Evolutionary conservation across 2,888 invertebrate species (phyloP).

Genomic region (Keiferia lycopersicella): DNA sequence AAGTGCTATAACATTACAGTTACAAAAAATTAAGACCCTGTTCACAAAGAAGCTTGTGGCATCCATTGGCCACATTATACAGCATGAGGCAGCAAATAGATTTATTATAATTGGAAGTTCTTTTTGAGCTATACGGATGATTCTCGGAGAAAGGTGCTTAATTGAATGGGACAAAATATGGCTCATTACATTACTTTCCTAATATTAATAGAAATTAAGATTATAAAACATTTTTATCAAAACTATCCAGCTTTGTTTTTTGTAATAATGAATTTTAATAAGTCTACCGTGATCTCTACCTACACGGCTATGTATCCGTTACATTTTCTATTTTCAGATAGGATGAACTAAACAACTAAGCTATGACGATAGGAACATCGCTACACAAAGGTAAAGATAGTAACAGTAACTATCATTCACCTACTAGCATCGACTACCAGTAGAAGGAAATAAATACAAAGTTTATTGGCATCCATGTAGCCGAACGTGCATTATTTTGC

Average conservation of each 20-base stretch:
- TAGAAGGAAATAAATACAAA: too few relatives aligned
- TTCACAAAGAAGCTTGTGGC: background rate
- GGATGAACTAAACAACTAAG: too few relatives aligned
- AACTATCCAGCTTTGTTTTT: background rate
- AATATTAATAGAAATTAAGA: background rate
- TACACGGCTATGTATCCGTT: too few relatives aligned
- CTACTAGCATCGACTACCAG: background rate
- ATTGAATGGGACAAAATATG: background rate
- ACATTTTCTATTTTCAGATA: too few relatives aligned
- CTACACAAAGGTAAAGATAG: too few relatives aligned
- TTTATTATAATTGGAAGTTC: conserved; percentile 16
- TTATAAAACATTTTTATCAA: background rate
- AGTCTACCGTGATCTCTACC: too few relatives aligned
- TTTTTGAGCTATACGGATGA: background rate
- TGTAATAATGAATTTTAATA: background rate
- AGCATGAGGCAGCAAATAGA: conserved; percentile 1
- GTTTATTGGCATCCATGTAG: background rate
- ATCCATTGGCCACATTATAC: conserved; percentile 12
- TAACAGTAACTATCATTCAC: background rate
- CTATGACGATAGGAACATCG: too few relatives aligned
- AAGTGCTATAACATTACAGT: too few relatives aligned
- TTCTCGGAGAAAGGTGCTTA: background rate
- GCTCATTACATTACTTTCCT: background rate
- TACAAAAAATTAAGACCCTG: conserved; percentile 8
- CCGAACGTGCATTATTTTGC: background rate